Base-by-base conservation (phyloP, 2,113 vertebrate genomes). In the Poeciliopsis prolifica region DNA sequence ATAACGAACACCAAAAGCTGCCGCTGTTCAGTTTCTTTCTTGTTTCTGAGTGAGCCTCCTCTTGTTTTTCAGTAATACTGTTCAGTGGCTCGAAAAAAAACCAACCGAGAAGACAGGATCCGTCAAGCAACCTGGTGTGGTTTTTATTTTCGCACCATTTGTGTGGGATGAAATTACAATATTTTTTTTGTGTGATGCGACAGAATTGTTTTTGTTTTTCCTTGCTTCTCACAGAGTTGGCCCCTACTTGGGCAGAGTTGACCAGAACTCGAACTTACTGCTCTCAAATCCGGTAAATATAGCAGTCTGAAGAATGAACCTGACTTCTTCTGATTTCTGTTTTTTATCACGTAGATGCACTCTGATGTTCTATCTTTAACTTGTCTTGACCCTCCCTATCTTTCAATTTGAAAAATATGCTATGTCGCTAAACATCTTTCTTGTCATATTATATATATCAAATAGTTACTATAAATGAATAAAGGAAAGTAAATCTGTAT, bases 61-160 rank as follows among this genome's bases (percentile, higher is more conserved):
- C 65, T 42, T 64, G 5, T 71, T 42, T 83, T 70, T 12, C 79
- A 95, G 94, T 72, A 88, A 70, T 2, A 94, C 93, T 17, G 90
- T 94, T 58, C 93, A 94, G 79, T 94, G 93, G 93, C 82, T 94
- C 62, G 93, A 94, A 81, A 61, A 87, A 48, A 61, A 92, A 29
- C 91, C 91, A 44, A 65, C 60, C 22, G 35, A 86, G n/a, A 78
- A 35, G 29, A 89, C 54, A 0, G 31, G 33, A 26, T 29, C 80
- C 28, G 73, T 79, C 44, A 91, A 88, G 5, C 72, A 24, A 60
- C 81, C 78, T 61, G 89, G 93, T 93, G 62, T 26, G 13, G 37
- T 28, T 54, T 24, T 19, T 13, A 1, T 9, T 31, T 13, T 22
- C 26, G 40, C 26, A 0, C 17, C 17, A 6, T 19, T 58, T 30